These are phyloP conservation scores for Petaurus breviceps DNA, from an alignment of 2,113 vertebrate species.

Conservation along the genomic window DNA sequence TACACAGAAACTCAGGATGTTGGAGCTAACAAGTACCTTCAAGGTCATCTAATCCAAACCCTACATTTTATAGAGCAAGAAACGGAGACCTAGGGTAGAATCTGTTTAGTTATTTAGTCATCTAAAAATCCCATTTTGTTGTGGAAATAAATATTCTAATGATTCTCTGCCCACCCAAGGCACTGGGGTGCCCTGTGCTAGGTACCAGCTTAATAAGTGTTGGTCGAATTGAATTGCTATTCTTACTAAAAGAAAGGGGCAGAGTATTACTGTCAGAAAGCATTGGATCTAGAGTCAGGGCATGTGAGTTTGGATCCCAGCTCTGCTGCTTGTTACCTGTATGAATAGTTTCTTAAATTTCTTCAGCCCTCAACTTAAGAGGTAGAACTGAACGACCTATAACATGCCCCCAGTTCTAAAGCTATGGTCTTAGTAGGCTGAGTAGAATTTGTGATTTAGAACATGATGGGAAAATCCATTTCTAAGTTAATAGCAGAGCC, in stretches of 20 bases:
- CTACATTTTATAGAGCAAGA: background rate
- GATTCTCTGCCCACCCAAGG: background rate
- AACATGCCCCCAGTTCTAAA: background rate
- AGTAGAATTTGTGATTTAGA: background rate
- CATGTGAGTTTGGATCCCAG: background rate
- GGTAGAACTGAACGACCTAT: background rate
- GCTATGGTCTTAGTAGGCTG: background rate
- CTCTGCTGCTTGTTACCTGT: background rate
- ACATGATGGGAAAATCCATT: background rate
- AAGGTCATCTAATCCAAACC: background rate
- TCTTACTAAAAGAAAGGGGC: background rate
- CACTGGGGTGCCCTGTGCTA: background rate
- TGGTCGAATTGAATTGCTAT: background rate
- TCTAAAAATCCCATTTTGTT: background rate
- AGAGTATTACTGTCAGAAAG: background rate
- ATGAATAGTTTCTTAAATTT: background rate
- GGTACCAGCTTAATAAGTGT: background rate
- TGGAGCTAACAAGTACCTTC: background rate
- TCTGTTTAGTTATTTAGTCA: background rate
- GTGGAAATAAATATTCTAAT: background rate
- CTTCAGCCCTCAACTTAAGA: background rate
- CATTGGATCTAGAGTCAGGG: background rate
- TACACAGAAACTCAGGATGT: background rate
- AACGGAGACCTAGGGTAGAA: background rate
- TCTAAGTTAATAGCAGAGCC: background rate